phyloP scores from a whole-genome alignment of 2,888 invertebrate genomes.

The Ashinkailepas kermadecensis region DNA sequence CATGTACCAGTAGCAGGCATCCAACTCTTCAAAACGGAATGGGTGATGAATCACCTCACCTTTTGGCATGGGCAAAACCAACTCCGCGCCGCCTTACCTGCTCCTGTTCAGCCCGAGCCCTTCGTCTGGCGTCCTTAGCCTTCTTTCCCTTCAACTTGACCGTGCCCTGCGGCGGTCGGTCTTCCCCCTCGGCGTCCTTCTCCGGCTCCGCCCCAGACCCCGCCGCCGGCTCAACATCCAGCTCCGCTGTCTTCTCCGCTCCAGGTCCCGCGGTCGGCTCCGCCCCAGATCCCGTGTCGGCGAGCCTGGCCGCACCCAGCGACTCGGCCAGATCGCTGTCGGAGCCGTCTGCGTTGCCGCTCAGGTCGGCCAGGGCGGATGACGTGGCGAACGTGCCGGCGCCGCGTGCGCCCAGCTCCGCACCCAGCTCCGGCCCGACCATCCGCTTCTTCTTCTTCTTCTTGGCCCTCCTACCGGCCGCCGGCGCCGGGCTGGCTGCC shows the following conservation, averaged over 20 bases:
- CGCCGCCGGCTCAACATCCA: neutral
- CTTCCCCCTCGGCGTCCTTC: neutral
- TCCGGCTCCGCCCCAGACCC: constrained; percentile 13
- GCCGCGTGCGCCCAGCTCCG: neutral
- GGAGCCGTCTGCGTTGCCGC: neutral
- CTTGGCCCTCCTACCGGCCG: neutral
- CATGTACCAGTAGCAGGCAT: no score
- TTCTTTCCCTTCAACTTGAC: neutral
- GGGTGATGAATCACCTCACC: no score
- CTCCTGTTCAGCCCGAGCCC: neutral
- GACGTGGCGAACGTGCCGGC: neutral
- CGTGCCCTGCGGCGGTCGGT: neutral
- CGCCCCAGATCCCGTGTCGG: neutral
- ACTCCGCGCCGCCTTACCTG: neutral
- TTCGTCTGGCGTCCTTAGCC: neutral
- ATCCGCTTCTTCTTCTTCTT: neutral
- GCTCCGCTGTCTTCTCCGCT: neutral
- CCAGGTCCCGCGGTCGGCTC: neutral
- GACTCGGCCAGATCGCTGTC: neutral
- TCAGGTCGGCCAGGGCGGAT: neutral
- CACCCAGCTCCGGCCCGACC: neutral
- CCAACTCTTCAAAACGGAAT: no score
- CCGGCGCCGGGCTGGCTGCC: neutral
- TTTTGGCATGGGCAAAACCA: no score
- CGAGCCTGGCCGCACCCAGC: neutral